These are phyloP conservation scores for Hipparchia sbordonii DNA, from an alignment of 2,888 invertebrate genomes.

Conservation along the genomic window DNA sequence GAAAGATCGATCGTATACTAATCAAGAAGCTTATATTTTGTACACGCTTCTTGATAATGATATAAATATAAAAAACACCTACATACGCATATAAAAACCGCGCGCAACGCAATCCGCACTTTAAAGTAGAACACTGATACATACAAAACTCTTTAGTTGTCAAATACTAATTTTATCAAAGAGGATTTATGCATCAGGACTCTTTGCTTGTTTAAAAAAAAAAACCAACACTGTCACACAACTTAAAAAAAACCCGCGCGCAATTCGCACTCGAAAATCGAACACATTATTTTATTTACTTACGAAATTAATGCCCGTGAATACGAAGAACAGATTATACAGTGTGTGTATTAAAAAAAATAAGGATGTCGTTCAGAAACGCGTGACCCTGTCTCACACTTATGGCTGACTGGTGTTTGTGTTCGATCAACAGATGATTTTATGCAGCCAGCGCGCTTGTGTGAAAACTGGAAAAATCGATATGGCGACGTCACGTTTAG, in stretches of 20 bases:
- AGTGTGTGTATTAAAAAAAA: slow-evolving; percentile 39
- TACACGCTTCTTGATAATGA: too few species aligned
- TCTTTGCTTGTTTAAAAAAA: background rate
- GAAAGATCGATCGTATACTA: too few species aligned
- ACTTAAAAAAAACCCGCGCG: slow-evolving; percentile 34
- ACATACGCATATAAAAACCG: background rate
- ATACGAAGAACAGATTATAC: slow-evolving; percentile 43
- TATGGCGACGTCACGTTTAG: slow-evolving; percentile 48
- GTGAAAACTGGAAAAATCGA: slow-evolving; percentile 66
- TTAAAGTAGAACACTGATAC: background rate
- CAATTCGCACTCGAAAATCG: slow-evolving; percentile 43
- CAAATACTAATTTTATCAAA: slow-evolving; percentile 4
- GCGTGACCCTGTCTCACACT: slow-evolving; percentile 54
- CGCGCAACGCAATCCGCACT: background rate
- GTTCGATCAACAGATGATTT: slow-evolving; percentile 72
- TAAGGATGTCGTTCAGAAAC: slow-evolving; percentile 52
- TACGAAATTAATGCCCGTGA: slow-evolving; percentile 43
- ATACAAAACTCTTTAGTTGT: too few species aligned
- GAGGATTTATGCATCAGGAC: background rate
- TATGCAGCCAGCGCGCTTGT: slow-evolving; percentile 68
- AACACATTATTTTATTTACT: slow-evolving; percentile 33
- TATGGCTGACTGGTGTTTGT: slow-evolving; percentile 71
- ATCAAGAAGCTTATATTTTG: too few species aligned
- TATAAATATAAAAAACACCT: background rate
- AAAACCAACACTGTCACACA: slow-evolving; percentile 29